Percentiles rank a stretch among this genome's conserved stretches.
These are phyloP conservation scores for Morinoia aosen DNA, from an alignment of 2,888 invertebrate species.

Conservation along the genomic window DNA sequence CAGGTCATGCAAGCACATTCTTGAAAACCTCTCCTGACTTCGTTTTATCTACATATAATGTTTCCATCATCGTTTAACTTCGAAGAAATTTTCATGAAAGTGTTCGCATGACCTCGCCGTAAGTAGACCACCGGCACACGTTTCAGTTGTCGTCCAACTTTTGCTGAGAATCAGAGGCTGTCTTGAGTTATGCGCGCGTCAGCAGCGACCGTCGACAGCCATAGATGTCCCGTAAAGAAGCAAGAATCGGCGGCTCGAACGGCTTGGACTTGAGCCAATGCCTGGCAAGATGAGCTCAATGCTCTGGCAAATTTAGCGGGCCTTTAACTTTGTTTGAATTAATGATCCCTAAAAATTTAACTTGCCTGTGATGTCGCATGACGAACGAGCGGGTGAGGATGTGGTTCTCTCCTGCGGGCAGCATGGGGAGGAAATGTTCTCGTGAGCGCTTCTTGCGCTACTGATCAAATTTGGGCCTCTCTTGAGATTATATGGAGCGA, in stretches of 20 bases:
- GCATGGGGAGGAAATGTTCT: background rate
- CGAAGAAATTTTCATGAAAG: background rate
- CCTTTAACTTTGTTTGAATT: constrained; percentile 10
- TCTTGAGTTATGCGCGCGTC: background rate
- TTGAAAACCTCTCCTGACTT: background rate
- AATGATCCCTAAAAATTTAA: background rate
- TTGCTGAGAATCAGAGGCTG: background rate
- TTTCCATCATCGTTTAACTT: background rate
- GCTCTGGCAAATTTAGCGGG: background rate
- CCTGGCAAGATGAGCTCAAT: background rate
- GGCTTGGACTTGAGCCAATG: background rate
- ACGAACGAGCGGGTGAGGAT: background rate
- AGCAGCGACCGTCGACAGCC: background rate
- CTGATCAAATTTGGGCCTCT: background rate
- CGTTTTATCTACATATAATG: background rate
- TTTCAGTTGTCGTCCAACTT: background rate
- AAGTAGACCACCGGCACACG: background rate
- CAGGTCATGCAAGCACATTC: too few relatives aligned
- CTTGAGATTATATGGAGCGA: too few relatives aligned
- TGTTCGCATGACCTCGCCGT: background rate
- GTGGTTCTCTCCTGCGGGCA: background rate
- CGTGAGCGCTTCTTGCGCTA: background rate
- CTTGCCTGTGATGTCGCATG: background rate
- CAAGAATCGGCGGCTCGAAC: background rate
- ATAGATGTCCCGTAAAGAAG: background rate